These are phyloP conservation scores for Carterocephalus palaemon DNA, from an alignment of 2,888 invertebrate species.

Conservation along the genomic window DNA sequence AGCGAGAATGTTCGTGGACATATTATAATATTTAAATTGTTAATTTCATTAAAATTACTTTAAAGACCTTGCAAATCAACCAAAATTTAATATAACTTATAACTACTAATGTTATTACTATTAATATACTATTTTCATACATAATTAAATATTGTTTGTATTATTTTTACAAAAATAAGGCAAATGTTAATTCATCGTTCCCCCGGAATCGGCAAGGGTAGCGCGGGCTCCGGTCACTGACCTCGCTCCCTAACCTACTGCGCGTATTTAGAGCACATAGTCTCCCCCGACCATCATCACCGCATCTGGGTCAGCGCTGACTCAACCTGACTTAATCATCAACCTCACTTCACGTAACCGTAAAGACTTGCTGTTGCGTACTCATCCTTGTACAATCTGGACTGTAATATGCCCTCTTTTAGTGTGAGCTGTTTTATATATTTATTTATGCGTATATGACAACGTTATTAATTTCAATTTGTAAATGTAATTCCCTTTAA, in stretches of 20 bases:
- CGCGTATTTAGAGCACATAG: slow-evolving; percentile 70
- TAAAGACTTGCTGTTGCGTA: slow-evolving; percentile 44
- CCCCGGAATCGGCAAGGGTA: slow-evolving; percentile 56
- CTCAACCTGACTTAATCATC: slow-evolving; percentile 68
- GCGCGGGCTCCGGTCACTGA: slow-evolving; percentile 59
- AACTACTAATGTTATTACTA: too few species aligned
- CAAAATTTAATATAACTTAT: too few species aligned
- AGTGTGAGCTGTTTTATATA: background rate
- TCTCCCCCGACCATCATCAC: slow-evolving; percentile 59
- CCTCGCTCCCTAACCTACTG: slow-evolving; percentile 75
- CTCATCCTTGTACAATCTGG: slow-evolving; percentile 32
- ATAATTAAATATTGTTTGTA: too few species aligned
- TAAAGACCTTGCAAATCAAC: too few species aligned
- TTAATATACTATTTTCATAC: too few species aligned
- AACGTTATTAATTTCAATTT: too few species aligned
- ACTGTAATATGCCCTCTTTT: slow-evolving; percentile 28
- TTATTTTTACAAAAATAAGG: too few species aligned
- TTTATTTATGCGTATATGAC: too few species aligned
- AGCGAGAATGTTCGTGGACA: too few species aligned
- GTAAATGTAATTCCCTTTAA: too few species aligned
- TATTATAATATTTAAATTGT: too few species aligned
- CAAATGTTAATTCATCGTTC: slow-evolving; percentile 34
- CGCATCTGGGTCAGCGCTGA: slow-evolving; percentile 70
- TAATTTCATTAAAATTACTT: too few species aligned
- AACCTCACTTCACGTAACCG: slow-evolving; percentile 39